These are phyloP conservation scores for Sinhomidia bicolor DNA, from an alignment of 2,888 invertebrate genomes.

Conservation along the genomic window DNA sequence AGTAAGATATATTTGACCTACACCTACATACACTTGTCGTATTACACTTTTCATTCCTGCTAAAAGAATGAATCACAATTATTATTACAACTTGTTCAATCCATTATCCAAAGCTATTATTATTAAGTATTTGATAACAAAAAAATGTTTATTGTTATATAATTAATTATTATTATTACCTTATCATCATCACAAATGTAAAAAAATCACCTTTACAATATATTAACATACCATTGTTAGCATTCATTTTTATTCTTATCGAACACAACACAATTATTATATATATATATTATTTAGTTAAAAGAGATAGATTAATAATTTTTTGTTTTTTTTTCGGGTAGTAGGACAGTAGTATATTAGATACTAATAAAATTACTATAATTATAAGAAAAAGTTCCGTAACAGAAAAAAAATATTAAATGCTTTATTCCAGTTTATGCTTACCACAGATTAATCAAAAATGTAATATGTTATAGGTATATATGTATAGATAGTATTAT, in stretches of 20 bases:
- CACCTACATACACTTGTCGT: not conserved
- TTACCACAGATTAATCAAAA: slow-evolving; percentile 46
- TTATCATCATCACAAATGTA: not conserved
- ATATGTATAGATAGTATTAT: not conserved
- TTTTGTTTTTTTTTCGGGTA: slow-evolving; percentile 16
- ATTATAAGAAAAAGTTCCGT: not conserved
- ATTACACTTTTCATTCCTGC: slow-evolving; percentile 55
- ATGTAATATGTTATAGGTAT: not conserved
- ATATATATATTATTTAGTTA: not conserved
- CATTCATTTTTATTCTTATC: not conserved
- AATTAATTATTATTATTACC: not conserved
- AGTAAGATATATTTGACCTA: not conserved
- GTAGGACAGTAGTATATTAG: not conserved
- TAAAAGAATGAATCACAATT: slow-evolving; percentile 41
- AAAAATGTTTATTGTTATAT: slow-evolving; percentile 35
- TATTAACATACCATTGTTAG: slow-evolving; percentile 3
- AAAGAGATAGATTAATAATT: not conserved
- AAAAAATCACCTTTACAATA: slow-evolving; percentile 15
- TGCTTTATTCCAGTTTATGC: slow-evolving; percentile 61
- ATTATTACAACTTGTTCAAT: slow-evolving; percentile 69
- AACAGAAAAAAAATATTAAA: slow-evolving; percentile 11
- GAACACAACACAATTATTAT: not conserved
- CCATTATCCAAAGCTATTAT: slow-evolving; percentile 73
- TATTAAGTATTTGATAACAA: slow-evolving; percentile 48
- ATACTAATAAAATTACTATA: not conserved